phyloP scores from a whole-genome alignment of 2,797 vertebrate genomes.

The Sus cebifrons region DNA sequence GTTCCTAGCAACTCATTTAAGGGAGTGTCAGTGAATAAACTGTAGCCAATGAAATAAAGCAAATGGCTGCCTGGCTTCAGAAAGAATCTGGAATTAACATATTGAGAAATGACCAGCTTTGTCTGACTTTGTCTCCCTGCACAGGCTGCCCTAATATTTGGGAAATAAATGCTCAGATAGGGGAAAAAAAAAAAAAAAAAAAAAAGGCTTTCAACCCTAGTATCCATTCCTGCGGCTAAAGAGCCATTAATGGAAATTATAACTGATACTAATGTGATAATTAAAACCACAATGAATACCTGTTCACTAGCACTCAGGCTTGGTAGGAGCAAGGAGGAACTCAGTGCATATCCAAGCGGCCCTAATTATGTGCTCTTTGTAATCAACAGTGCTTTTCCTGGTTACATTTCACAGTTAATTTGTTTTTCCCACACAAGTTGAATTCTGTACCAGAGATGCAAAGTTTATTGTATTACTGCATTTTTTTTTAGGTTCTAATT shows the following conservation, averaged over 20 bases:
- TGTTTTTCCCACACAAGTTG: conserved; percentile 79
- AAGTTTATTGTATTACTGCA: conserved; percentile 78
- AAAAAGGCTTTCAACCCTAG: conserved; percentile 29
- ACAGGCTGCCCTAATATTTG: conserved; percentile 10
- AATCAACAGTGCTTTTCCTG: conserved; percentile 85
- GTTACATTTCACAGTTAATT: conserved; percentile 81
- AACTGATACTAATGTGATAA: conserved; percentile 75
- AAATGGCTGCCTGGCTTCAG: not conserved
- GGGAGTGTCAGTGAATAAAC: conserved; percentile 1
- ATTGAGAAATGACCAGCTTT: conserved; percentile 24
- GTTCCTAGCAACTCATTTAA: not conserved
- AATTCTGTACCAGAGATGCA: conserved; percentile 71
- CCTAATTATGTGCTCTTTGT: conserved; percentile 81
- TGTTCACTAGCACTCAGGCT: conserved; percentile 76
- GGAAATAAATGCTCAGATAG: conserved; percentile 29
- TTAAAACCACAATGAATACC: conserved; percentile 84
- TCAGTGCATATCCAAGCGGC: conserved; percentile 67
- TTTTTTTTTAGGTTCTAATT: conserved; percentile 61
- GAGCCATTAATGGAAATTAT: conserved; percentile 84
- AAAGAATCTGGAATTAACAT: not conserved
- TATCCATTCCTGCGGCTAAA: conserved; percentile 72
- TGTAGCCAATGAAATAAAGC: not conserved
- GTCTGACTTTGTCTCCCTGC: not conserved
- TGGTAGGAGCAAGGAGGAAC: conserved; percentile 68
- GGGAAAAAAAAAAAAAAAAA: not conserved